A percentile compares a stretch with the other conserved stretches of the same genome.
phyloP scores from a whole-genome alignment of 2,888 invertebrate species.

The Phalera bucephala region DNA sequence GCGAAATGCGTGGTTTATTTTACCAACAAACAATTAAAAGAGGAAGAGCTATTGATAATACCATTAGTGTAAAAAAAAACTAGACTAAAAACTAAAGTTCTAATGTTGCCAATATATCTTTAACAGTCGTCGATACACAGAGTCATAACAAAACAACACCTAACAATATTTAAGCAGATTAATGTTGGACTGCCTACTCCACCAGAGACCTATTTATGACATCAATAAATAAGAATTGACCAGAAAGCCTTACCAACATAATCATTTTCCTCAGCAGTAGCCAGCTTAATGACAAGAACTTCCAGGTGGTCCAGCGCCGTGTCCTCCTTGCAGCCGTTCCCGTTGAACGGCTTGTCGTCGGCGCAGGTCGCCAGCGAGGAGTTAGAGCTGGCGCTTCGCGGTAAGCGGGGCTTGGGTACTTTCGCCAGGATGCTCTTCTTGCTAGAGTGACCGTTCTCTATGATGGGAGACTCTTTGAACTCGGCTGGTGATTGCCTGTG shows the following conservation, averaged over 20 bases:
- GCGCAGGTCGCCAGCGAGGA: conserved; percentile 40
- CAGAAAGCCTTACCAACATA: conserved; percentile 77
- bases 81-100: no score
- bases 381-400: conserved; percentile 56
- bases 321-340: conserved; percentile 38
- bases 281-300: conserved; percentile 70
- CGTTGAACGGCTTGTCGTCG: conserved; percentile 47
- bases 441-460: conserved; percentile 51
- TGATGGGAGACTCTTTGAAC: conserved; percentile 48
- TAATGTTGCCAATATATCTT: no score
- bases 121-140: no score
- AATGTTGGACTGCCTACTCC: no score
- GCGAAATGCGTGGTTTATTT: no score
- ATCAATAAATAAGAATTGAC: no score
- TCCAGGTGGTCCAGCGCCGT: conserved; percentile 49
- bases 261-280: conserved; percentile 65
- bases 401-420: conserved; percentile 60
- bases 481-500: conserved; percentile 53
- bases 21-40: no score
- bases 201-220: no score
- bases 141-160: no score
- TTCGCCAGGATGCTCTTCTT: conserved; percentile 67
- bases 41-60: no score
- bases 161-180: no score
- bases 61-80: no score